Percentiles rank a stretch among this genome's conserved stretches.
phyloP scores from a whole-genome alignment of 2,797 vertebrate species.

The Triplophysa yarkandensis region DNA sequence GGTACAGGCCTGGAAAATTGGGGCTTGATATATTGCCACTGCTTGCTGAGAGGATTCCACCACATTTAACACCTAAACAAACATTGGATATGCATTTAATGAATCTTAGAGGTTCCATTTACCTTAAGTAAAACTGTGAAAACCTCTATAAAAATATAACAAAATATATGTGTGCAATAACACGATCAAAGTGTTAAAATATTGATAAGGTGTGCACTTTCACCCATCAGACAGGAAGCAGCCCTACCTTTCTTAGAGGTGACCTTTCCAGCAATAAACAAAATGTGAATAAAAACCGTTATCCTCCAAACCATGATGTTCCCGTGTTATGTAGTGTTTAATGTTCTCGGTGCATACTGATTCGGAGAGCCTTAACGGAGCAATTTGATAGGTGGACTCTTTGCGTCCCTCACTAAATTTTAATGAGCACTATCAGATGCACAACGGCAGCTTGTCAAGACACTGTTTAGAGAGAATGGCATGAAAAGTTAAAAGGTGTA shows the following conservation, averaged over 20 bases:
- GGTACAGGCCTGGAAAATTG: constrained; percentile 92
- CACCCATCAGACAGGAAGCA: constrained; percentile 63
- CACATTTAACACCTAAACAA: constrained; percentile 90
- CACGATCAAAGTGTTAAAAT: constrained; percentile 36
- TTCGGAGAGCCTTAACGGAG: constrained; percentile 74
- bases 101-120: too few species aligned
- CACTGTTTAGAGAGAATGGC: constrained; percentile 73
- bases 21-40: constrained; percentile 93
- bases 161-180: too few species aligned
- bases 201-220: constrained; percentile 47
- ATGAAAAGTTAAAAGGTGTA: constrained; percentile 76
- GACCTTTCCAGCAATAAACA: constrained; percentile 72
- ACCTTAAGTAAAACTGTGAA: too few species aligned
- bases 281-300: constrained; percentile 70
- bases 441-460: constrained; percentile 81
- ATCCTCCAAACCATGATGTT: constrained; percentile 67
- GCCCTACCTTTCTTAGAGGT: constrained; percentile 85
- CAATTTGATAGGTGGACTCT: constrained; percentile 79
- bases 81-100: constrained; percentile 7
- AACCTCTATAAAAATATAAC: too few species aligned
- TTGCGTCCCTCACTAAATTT: constrained; percentile 82
- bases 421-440: constrained; percentile 90
- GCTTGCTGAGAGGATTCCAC: constrained; percentile 88
- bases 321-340: constrained; percentile 42
- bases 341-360: background rate